Evolutionary conservation across 2,113 vertebrate species (phyloP), one percentile per base, ranked within the genome.

Genomic region (Heterochromis multidens): DNA sequence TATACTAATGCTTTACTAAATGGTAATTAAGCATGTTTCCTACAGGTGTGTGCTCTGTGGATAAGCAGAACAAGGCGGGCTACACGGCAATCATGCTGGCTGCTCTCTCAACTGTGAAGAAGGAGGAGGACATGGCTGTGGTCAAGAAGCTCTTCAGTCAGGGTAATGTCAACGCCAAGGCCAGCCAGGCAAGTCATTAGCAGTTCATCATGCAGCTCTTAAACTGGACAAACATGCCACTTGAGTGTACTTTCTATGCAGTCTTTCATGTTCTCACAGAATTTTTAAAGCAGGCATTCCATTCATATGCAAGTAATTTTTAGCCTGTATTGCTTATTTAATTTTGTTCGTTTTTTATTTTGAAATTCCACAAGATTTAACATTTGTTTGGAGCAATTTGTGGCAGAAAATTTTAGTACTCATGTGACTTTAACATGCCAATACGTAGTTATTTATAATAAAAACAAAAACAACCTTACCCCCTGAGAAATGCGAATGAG

Each of bases 31-130:
- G 27, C 17, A 3, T 81, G 56, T 52, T 7, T 46, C 11, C 58
- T 35, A 21, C 93, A 99, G 98, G 96, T 7, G 94, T 97, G 89
- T 99, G 98, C 61, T 95, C 96, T 0, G 96, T 98, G 62, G 96
- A 99, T 87, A 95, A 97, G 86, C 98, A 98, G 96, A 99, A 99
- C 88, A 98, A 97, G 91, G 98, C 98, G 0, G 98, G 98, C 31
- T 99, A 99, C 92, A 99, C 98, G 0, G 97, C 98, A 8, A 97
- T 98, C 83, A 99, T 99, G 98, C 93, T 99, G 91, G 97, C 98
- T 0, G 97, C 98, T 0, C 96, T 99, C 70, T 97, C 97, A 0
- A 96, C 97, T 0, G 96, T 97, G 25, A 97, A 97, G 91, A 95
- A 95, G 77, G 95, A 97, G 6, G 94, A 97, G 0, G 97, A 98